Conservation (phyloP, 2,797 vertebrate species). For the Neoniphon sammara region DNA sequence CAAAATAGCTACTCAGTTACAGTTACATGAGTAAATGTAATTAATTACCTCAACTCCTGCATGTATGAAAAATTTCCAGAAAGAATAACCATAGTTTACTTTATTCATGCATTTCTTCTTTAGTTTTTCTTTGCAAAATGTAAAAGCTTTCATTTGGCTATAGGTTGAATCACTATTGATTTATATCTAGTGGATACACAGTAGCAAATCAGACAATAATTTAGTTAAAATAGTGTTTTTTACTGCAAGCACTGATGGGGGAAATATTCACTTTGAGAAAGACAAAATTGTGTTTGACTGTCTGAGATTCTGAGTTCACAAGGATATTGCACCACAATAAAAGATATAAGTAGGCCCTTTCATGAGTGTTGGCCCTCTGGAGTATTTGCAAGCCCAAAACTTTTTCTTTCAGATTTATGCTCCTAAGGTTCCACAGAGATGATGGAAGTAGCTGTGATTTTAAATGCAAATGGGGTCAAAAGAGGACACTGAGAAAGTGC, state of each 20-base stretch:
- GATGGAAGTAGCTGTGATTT: background rate
- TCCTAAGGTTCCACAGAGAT: background rate
- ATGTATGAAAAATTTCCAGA: too few species aligned
- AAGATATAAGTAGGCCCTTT: constrained; percentile 6
- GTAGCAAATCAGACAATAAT: too few species aligned
- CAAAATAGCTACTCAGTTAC: too few species aligned
- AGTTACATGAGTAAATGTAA: too few species aligned
- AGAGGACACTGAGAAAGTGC: constrained; percentile 3
- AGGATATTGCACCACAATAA: constrained; percentile 16
- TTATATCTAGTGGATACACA: too few species aligned
- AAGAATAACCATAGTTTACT: too few species aligned
- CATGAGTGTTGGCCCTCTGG: background rate
- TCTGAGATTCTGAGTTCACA: constrained; percentile 2
- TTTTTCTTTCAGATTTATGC: constrained; percentile 7
- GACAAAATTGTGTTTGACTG: background rate
- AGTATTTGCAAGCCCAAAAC: background rate
- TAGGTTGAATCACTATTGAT: too few species aligned
- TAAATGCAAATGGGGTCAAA: constrained; percentile 14
- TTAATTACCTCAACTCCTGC: too few species aligned
- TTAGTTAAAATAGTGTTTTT: background rate
- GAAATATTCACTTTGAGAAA: too few species aligned
- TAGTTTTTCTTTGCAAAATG: too few species aligned
- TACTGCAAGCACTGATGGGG: background rate
- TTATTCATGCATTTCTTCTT: too few species aligned
- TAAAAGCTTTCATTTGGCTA: too few species aligned